Percentiles rank a stretch among this genome's conserved stretches.
Evolutionary conservation across 1,140 invertebrate species (phyloP).

Genomic region (Diprion similis): DNA sequence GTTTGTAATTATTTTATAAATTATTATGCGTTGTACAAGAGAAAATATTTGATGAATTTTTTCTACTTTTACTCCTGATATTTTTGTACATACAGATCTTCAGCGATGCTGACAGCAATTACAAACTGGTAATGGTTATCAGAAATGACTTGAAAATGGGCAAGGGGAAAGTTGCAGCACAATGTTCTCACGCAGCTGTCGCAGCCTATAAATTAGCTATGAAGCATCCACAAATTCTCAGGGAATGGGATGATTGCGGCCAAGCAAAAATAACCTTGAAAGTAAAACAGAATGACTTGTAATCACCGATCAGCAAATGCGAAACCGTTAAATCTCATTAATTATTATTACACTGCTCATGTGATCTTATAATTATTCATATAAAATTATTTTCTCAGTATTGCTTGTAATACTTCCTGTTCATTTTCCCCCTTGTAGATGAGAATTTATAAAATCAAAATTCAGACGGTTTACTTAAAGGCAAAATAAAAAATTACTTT

Average conservation of each 20-base stretch:
- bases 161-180: conserved; percentile 93
- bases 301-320: conserved; percentile 19
- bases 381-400: too few relatives aligned
- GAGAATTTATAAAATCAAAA: neutral
- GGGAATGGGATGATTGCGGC: conserved; percentile 78
- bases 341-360: neutral
- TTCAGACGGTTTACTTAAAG: neutral
- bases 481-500: neutral
- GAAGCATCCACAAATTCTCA: conserved; percentile 69
- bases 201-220: conserved; percentile 75
- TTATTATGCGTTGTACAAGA: neutral
- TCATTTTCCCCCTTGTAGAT: too few relatives aligned
- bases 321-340: neutral
- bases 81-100: neutral
- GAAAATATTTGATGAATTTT: neutral
- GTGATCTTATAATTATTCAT: too few relatives aligned
- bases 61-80: neutral
- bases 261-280: conserved; percentile 86
- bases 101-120: conserved; percentile 58
- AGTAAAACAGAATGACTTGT: conserved; percentile 47
- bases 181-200: conserved; percentile 90
- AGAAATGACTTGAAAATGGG: conserved; percentile 92
- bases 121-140: conserved; percentile 87
- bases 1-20: neutral
- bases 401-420: too few relatives aligned